Evolutionary conservation across 2,113 vertebrate species (phyloP).

Genomic region (Phyllostomus hastatus): DNA sequence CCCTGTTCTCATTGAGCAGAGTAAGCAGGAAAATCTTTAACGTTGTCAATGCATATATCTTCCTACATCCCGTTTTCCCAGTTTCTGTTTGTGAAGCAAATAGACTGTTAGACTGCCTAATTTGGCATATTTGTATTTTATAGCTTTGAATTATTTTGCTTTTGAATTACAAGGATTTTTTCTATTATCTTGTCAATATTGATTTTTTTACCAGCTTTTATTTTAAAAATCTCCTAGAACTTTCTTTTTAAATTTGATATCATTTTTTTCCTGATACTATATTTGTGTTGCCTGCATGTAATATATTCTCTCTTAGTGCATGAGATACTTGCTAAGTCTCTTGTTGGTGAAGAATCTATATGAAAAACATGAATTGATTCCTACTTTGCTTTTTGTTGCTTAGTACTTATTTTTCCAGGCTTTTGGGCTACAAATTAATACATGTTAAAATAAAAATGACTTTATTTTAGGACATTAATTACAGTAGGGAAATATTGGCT

Average conservation of each 20-base stretch:
- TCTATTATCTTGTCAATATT: neutral
- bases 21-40: neutral
- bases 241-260: neutral
- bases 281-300: neutral
- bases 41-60: too few relatives aligned
- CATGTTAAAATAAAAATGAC: neutral
- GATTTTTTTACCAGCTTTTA: neutral
- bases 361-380: neutral
- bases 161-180: neutral
- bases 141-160: neutral
- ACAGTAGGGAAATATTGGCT: neutral
- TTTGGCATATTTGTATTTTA: neutral
- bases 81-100: neutral
- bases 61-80: neutral
- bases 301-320: neutral
- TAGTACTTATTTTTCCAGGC: neutral
- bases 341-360: neutral
- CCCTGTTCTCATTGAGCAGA: neutral
- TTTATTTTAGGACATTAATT: neutral
- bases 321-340: neutral
- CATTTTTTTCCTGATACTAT: neutral
- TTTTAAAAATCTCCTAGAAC: neutral
- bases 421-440: neutral
- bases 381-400: neutral
- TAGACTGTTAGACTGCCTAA: neutral